Conservation (phyloP, 2,113 vertebrate species). For the Ageneiosus marmoratus region DNA sequence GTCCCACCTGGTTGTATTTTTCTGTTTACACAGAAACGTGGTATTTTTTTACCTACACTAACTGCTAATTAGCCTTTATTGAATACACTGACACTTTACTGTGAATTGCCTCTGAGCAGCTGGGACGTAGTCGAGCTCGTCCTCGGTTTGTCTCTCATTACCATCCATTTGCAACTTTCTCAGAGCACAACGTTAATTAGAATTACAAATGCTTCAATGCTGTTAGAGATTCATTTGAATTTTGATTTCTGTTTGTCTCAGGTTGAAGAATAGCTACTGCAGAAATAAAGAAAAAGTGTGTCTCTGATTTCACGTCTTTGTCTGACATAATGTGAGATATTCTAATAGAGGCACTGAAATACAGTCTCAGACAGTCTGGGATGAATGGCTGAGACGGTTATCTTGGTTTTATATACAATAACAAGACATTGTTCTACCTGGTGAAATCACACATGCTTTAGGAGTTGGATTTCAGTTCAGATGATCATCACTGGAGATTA, state of each 20-base stretch:
- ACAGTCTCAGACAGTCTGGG: background rate
- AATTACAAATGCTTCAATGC: conserved; percentile 51
- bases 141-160: conserved; percentile 18
- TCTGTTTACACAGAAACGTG: too few relatives aligned
- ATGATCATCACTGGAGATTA: background rate
- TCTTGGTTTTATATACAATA: background rate
- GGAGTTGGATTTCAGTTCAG: too few relatives aligned
- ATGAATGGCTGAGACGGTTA: background rate
- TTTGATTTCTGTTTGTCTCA: conserved; percentile 37
- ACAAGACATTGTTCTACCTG: background rate
- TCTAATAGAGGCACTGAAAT: conserved; percentile 33
- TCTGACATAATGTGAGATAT: conserved; percentile 42
- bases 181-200: conserved; percentile 42
- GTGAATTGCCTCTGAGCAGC: conserved; percentile 1
- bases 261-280: conserved; percentile 27
- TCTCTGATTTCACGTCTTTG: conserved; percentile 32
- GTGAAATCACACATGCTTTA: background rate
- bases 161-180: conserved; percentile 37
- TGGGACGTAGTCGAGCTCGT: background rate
- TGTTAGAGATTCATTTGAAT: conserved; percentile 41
- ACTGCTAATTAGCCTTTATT: background rate
- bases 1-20: background rate
- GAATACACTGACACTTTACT: background rate
- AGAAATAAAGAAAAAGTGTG: background rate
- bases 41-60: background rate